Evolutionary conservation across 2,888 invertebrate genomes (phyloP).

Genomic region (Phasia obesa): DNA sequence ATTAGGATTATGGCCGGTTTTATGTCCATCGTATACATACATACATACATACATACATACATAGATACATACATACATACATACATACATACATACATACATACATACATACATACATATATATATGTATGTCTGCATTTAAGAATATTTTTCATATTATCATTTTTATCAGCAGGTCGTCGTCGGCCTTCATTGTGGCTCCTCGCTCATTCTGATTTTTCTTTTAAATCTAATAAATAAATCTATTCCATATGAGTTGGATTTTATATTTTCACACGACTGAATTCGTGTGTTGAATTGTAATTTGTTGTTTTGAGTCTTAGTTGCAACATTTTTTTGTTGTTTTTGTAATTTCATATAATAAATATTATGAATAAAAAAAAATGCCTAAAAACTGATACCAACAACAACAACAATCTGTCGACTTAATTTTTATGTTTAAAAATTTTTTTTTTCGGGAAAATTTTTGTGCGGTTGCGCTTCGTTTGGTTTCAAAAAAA

Average conservation of each 20-base stretch:
- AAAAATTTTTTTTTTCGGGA: slow-evolving; percentile 14
- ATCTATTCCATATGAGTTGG: slow-evolving; percentile 41
- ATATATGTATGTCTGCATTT: not conserved
- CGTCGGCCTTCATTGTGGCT: slow-evolving; percentile 8
- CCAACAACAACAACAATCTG: slow-evolving; percentile 49
- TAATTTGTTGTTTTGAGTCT: slow-evolving; percentile 21
- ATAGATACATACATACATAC: too few species aligned
- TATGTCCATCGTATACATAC: slow-evolving; percentile 15
- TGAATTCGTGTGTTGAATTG: slow-evolving; percentile 66
- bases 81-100: too few species aligned
- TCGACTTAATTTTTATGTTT: slow-evolving; percentile 49
- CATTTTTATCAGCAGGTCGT: slow-evolving; percentile 40
- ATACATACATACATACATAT: too few species aligned
- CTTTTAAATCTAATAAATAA: slow-evolving; percentile 42
- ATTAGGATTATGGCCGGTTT: slow-evolving; percentile 46
- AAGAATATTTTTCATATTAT: not conserved
- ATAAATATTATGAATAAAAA: slow-evolving; percentile 47
- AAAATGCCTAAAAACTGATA: slow-evolving; percentile 33
- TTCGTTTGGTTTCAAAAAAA: slow-evolving; percentile 57
- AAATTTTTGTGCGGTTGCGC: slow-evolving; percentile 53
- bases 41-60: not conserved
- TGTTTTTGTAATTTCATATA: slow-evolving; percentile 48
- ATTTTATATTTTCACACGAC: slow-evolving; percentile 65
- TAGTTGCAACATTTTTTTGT: slow-evolving; percentile 34
- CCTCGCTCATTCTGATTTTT: not conserved